Conservation (phyloP, 2,797 vertebrate species). For the Halcyon chelicuti region DNA sequence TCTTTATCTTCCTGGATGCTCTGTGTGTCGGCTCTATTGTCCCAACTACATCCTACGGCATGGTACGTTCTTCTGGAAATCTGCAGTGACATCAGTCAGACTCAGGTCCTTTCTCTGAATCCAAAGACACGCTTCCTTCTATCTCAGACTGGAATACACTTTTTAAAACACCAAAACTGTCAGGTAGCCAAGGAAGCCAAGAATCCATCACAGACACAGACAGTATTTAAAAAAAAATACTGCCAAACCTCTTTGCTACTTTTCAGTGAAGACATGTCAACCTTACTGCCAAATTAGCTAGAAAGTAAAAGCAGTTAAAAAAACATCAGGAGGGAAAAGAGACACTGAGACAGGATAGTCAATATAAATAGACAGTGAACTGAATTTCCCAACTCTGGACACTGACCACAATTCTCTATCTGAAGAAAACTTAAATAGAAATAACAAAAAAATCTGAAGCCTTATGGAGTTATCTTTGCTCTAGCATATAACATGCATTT, state of each 20-base stretch:
- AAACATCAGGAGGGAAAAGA: background rate
- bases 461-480: conserved; percentile 27
- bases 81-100: background rate
- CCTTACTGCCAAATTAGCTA: background rate
- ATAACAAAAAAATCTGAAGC: conserved; percentile 16
- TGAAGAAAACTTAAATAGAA: conserved; percentile 22
- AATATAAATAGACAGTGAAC: background rate
- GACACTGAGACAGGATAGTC: background rate
- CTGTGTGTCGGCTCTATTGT: accelerated
- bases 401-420: background rate
- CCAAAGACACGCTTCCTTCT: conserved; percentile 2
- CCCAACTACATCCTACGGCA: background rate
- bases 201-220: conserved; percentile 31
- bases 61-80: background rate
- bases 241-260: background rate
- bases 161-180: background rate
- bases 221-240: background rate
- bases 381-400: background rate
- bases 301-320: background rate
- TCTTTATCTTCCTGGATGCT: background rate
- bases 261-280: conserved; percentile 11
- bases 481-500: conserved; percentile 50
- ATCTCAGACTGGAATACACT: background rate
- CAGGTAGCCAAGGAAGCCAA: conserved; percentile 7
- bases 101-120: background rate